Percentiles rank a stretch among this genome's conserved stretches.
Evolutionary conservation across 2,888 invertebrate species (phyloP).

Genomic region (Pristionchus entomophagus): DNA sequence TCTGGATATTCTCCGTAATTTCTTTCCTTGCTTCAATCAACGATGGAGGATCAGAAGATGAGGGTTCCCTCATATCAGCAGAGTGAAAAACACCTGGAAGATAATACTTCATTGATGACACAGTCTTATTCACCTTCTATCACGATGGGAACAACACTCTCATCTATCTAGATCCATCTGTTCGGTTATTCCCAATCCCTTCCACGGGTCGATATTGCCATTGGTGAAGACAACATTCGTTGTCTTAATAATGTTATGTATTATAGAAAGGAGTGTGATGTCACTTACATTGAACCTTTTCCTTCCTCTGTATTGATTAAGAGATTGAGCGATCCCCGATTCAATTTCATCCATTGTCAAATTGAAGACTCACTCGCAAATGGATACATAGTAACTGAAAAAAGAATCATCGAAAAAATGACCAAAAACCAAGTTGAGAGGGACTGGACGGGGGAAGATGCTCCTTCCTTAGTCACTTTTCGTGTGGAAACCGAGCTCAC

Average conservation of each 20-base stretch:
- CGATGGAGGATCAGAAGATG: background rate
- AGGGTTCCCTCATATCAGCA: conserved; percentile 60
- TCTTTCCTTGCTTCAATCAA: background rate
- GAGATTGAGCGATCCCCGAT: background rate
- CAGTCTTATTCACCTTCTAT: conserved; percentile 38
- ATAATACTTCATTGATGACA: no score
- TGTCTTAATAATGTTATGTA: conserved; percentile 48
- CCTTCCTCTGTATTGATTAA: conserved; percentile 55
- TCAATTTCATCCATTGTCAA: conserved; percentile 48
- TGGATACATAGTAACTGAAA: conserved; percentile 60
- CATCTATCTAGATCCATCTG: conserved; percentile 32
- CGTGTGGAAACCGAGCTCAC: conserved; percentile 95
- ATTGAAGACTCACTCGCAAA: conserved; percentile 66
- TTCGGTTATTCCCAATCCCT: conserved; percentile 39
- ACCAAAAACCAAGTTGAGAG: conserved; percentile 57
- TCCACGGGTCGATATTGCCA: conserved; percentile 54
- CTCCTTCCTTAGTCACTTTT: conserved; percentile 82
- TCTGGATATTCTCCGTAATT: background rate
- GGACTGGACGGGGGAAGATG: conserved; percentile 64
- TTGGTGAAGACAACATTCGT: conserved; percentile 62
- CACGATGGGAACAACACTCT: conserved; percentile 48
- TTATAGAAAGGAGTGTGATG: background rate
- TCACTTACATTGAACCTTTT: conserved; percentile 50
- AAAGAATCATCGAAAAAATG: background rate
- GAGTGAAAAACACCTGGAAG: conserved; percentile 63